Evolutionary conservation across 2,113 vertebrate genomes (phyloP), one percentile per base, ranked within the genome.

Genomic region (Rhabdomys dilectus): DNA sequence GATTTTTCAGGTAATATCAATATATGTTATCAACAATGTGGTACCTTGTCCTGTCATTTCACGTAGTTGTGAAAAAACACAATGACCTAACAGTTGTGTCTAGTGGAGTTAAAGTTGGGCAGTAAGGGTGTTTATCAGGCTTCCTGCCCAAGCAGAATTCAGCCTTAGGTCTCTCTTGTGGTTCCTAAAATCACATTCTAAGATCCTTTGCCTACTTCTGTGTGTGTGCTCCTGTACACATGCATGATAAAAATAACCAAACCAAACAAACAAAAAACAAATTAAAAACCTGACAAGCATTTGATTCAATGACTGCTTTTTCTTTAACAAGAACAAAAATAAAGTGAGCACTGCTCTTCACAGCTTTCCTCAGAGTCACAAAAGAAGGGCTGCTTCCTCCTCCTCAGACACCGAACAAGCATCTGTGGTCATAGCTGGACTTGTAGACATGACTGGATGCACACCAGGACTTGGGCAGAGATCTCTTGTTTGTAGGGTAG

Each of bases 241-340:
- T 45, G 7, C 13, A 31, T 39, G 82, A 75, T 7, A 58, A 58
- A 6, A 2, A 62, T 1, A 62, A 62, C 24, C 22, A 13, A 84
- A 91, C 81, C 22, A 51, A 51, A 10, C 51, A 51, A 51, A 51
- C 51, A 51, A 51, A 51, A 51, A 51, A 51, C 51, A 51, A 51
- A 51, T 51, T 9, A 51, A 51, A 51, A 51, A 51, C 26, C 80
- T 75, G 42, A 72, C 58, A 89, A n/a, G 21, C 9, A 3, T 62
- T 76, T 36, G 3, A 17, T 53, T 81, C 48, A 24, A 13, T 58
- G 78, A 73, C 56, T 91, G 48, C 29, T 56, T 86, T 88, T 91
- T 62, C 62, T 75, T 86, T n/a, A 75, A 64, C 26, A 82, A 34
- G 77, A 97, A 64, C 19, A 68, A 92, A 95, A 16, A 34, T 85